Evolutionary conservation across 2,888 invertebrate species (phyloP).

Genomic region (Agrotis exclamationis): DNA sequence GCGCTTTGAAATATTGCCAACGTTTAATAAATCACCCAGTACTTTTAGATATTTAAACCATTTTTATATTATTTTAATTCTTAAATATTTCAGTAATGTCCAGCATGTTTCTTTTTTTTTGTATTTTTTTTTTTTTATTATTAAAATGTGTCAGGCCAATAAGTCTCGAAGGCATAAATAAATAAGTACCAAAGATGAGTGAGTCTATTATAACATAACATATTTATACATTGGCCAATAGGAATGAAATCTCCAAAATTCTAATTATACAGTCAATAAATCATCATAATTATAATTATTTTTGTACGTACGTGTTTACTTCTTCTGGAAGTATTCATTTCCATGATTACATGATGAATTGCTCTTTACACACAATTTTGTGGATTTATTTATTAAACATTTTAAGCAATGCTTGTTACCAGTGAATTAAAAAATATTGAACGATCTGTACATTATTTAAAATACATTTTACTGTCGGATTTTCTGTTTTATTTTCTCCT

Average conservation of each 20-base stretch:
- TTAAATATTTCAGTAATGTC: slow-evolving; percentile 1
- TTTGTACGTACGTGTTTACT: background rate
- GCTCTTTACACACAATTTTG: slow-evolving; percentile 12
- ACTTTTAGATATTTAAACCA: slow-evolving; percentile 8
- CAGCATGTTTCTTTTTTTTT: slow-evolving; percentile 1
- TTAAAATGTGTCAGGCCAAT: slow-evolving; percentile 19
- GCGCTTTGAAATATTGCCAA: too few relatives aligned
- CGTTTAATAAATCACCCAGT: too few relatives aligned
- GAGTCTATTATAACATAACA: slow-evolving; percentile 41
- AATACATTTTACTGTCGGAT: slow-evolving; percentile 36
- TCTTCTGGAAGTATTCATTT: slow-evolving; percentile 15
- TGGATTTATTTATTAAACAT: slow-evolving; percentile 4
- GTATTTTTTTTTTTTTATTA: slow-evolving; percentile 19
- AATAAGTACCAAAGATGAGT: slow-evolving; percentile 60
- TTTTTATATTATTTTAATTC: slow-evolving; percentile 31
- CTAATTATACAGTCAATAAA: slow-evolving; percentile 1
- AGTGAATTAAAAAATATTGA: slow-evolving; percentile 27
- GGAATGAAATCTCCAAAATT: slow-evolving; percentile 22
- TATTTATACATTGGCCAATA: slow-evolving; percentile 11
- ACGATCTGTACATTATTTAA: slow-evolving; percentile 29
- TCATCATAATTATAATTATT: background rate
- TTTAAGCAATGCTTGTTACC: slow-evolving; percentile 19
- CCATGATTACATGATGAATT: slow-evolving; percentile 11
- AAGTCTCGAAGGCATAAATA: slow-evolving; percentile 41
- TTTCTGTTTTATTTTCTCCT: slow-evolving; percentile 23